Conservation (phyloP, 2,797 vertebrate genomes). For the Fistularia tabacaria region DNA sequence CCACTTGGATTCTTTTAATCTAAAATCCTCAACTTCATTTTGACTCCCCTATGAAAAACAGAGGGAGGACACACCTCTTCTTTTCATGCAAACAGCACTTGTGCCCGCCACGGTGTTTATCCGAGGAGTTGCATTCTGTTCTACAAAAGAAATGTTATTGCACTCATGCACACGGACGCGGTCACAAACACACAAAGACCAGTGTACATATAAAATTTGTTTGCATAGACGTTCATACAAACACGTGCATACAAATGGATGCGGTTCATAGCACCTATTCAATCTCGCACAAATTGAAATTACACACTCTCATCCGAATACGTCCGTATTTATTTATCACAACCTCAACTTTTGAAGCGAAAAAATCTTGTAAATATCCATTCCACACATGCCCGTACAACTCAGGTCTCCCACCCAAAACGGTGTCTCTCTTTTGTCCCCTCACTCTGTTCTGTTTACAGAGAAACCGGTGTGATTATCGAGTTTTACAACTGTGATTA, state of each 20-base stretch:
- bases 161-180: neutral
- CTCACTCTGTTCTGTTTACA: conserved; percentile 40
- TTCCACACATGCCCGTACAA: no score
- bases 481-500: conserved; percentile 57
- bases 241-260: conserved; percentile 1
- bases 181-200: neutral
- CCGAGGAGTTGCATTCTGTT: neutral
- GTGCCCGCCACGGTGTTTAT: conserved; percentile 3
- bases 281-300: conserved; percentile 31
- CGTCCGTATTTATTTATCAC: conserved; percentile 20
- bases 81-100: conserved; percentile 12
- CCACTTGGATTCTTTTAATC: conserved; percentile 42
- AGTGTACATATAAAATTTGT: neutral
- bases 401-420: conserved; percentile 1
- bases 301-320: conserved; percentile 39
- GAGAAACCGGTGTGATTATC: conserved; percentile 54
- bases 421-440: conserved; percentile 1
- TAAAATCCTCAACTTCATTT: conserved; percentile 36
- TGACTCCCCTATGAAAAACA: conserved; percentile 47
- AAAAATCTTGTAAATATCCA: no score
- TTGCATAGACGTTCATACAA: neutral
- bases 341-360: no score
- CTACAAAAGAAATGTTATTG: neutral
- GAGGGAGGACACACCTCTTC: conserved; percentile 37
- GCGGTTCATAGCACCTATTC: conserved; percentile 25